phyloP scores from a whole-genome alignment of 2,113 vertebrate species.

The Falco punctatus region DNA sequence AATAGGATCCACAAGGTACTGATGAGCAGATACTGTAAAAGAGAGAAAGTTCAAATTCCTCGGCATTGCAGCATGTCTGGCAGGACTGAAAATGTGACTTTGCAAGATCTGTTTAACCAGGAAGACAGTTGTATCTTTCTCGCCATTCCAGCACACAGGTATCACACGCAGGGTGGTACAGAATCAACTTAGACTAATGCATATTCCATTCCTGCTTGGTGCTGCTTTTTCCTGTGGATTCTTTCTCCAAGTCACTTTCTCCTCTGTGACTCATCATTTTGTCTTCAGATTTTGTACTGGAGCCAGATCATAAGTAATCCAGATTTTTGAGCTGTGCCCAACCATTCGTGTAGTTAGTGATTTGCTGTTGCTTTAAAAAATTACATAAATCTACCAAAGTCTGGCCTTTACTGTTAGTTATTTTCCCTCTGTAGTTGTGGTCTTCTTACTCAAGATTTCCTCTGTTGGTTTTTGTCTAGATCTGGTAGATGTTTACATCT shows the following conservation, averaged over 20 bases:
- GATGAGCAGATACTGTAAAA: neutral
- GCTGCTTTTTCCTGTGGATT: neutral
- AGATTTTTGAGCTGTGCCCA: conserved; percentile 2
- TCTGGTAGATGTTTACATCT: neutral
- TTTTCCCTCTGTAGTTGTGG: neutral
- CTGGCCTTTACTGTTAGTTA: neutral
- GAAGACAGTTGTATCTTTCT: neutral
- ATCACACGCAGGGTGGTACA: neutral
- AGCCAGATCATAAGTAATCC: conserved; percentile 18
- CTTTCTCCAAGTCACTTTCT: neutral
- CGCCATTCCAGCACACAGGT: neutral
- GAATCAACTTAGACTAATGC: neutral
- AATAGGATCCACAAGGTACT: neutral
- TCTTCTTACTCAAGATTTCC: neutral
- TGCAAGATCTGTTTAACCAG: neutral
- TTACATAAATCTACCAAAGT: neutral
- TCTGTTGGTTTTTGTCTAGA: neutral
- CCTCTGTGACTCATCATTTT: conserved; percentile 44
- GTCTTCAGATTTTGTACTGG: conserved; percentile 32
- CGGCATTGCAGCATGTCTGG: neutral
- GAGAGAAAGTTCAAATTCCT: conserved; percentile 16
- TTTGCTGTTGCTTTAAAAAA: neutral
- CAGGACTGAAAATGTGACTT: neutral
- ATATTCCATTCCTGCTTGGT: neutral
- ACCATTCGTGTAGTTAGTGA: neutral